These are phyloP conservation scores for Micronycteris hirsuta DNA, from an alignment of 2,113 vertebrate species.

Conservation along the genomic window DNA sequence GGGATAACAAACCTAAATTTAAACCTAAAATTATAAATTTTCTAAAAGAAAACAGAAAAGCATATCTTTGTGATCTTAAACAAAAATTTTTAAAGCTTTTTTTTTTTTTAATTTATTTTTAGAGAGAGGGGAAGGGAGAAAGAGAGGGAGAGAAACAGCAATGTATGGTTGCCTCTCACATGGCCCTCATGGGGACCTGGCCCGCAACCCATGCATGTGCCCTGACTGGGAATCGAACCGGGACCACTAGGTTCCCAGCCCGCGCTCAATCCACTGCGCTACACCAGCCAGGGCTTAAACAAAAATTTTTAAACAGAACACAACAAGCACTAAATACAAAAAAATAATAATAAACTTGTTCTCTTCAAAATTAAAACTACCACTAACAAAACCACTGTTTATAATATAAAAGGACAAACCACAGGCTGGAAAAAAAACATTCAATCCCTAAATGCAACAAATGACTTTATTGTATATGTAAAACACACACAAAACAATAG, in stretches of 20 bases:
- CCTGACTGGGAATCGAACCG: too few species aligned
- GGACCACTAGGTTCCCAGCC: too few species aligned
- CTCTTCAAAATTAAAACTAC: background rate
- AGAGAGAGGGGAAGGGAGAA: too few species aligned
- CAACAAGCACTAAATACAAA: background rate
- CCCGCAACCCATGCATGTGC: too few species aligned
- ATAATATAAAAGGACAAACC: background rate
- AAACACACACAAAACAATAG: background rate
- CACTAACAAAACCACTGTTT: background rate
- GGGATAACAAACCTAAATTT: background rate
- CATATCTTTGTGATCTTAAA: background rate
- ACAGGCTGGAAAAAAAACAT: background rate
- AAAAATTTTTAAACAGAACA: background rate
- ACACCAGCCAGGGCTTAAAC: too few species aligned
- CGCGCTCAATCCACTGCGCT: too few species aligned
- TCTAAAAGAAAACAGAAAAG: background rate
- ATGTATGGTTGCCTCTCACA: too few species aligned
- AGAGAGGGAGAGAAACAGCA: too few species aligned
- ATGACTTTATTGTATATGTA: background rate
- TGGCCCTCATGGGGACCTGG: too few species aligned
- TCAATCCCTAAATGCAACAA: background rate
- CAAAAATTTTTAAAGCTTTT: background rate
- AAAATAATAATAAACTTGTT: background rate
- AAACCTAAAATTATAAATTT: conserved; percentile 10
- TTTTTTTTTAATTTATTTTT: too few species aligned